Evolutionary conservation across 2,888 invertebrate genomes (phyloP).

Genomic region (Sminthurinus aureus): DNA sequence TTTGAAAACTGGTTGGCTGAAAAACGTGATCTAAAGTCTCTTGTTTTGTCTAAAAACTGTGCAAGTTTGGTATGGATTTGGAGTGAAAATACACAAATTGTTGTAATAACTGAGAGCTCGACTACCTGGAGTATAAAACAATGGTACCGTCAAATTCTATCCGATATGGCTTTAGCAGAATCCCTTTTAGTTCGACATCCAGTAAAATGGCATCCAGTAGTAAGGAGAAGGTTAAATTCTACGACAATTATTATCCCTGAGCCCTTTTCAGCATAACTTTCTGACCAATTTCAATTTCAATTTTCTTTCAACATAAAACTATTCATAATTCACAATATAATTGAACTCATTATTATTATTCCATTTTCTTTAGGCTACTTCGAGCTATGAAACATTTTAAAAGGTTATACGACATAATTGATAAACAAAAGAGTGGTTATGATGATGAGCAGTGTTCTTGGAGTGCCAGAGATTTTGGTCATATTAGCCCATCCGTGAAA

Average conservation of each 20-base stretch:
- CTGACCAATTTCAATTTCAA: no score
- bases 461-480: no score
- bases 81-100: constrained; percentile 39
- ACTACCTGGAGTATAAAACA: constrained; percentile 34
- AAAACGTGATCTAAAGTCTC: constrained; percentile 18
- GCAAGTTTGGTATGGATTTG: constrained; percentile 40
- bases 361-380: constrained; percentile 29
- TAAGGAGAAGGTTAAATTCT: constrained; percentile 40
- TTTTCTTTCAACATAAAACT: no score
- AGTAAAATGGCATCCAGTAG: constrained; percentile 48
- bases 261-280: no score
- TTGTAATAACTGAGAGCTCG: constrained; percentile 32
- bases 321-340: not conserved
- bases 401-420: constrained; percentile 40
- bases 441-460: not conserved
- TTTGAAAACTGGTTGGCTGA: constrained; percentile 36
- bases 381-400: constrained; percentile 46
- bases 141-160: constrained; percentile 45
- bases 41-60: constrained; percentile 36
- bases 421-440: not conserved
- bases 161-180: constrained; percentile 45
- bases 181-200: constrained; percentile 49
- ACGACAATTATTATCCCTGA: no score
- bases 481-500: no score
- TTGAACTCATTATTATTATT: not conserved